Evolutionary conservation across 2,888 invertebrate genomes (phyloP).

Genomic region (Pristionchus japonicus): DNA sequence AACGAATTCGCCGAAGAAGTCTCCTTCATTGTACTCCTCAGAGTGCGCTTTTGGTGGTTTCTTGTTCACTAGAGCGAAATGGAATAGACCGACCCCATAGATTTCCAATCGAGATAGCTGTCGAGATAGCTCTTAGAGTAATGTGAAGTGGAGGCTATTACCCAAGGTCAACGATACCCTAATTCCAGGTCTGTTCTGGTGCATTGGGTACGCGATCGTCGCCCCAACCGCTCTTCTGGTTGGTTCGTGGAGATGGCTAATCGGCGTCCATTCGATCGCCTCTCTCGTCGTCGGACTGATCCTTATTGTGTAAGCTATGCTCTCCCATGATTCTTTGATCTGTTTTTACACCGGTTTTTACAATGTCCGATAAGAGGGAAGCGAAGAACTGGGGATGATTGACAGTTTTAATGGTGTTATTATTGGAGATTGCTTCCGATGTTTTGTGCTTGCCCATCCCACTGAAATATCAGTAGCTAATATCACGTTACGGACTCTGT

Average conservation of each 20-base stretch:
- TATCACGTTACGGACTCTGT: neutral
- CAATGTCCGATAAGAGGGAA: neutral
- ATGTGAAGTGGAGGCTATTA: too few species aligned
- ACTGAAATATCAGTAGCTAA: too few species aligned
- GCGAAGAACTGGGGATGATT: neutral
- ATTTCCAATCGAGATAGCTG: too few species aligned
- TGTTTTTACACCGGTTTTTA: neutral
- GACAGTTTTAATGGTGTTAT: neutral
- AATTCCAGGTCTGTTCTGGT: constrained; percentile 42
- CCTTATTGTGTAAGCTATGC: constrained; percentile 12
- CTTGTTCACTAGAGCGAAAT: too few species aligned
- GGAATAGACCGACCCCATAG: too few species aligned
- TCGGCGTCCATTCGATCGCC: constrained; percentile 9
- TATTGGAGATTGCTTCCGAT: neutral
- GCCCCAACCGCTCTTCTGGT: constrained; percentile 28
- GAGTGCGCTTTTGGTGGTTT: too few species aligned
- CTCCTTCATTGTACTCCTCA: too few species aligned
- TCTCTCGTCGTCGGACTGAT: neutral
- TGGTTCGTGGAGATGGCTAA: constrained; percentile 34
- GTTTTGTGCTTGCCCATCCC: too few species aligned
- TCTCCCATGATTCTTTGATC: neutral
- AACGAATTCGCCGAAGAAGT: too few species aligned
- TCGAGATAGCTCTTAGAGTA: too few species aligned
- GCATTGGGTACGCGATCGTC: constrained; percentile 16
- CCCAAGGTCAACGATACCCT: too few species aligned